These are phyloP conservation scores for Lampris incognitus DNA, from an alignment of 2,113 vertebrate species.

Conservation along the genomic window DNA sequence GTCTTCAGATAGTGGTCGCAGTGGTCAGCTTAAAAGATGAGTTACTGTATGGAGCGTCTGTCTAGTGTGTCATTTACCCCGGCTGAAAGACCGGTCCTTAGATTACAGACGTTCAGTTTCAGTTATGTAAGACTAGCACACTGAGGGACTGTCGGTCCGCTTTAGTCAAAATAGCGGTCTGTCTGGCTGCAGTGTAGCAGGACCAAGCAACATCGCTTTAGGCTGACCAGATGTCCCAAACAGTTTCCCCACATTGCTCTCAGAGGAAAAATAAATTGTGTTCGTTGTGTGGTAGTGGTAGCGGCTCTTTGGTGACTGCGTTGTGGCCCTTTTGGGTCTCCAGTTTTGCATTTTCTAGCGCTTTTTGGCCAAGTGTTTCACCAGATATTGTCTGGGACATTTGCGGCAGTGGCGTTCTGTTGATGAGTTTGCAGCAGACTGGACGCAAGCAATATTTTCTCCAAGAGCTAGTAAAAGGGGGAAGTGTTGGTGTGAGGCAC, in stretches of 20 bases:
- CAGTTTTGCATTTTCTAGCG: too few relatives aligned
- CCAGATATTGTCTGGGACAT: too few relatives aligned
- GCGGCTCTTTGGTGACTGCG: neutral
- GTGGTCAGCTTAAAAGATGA: constrained; percentile 42
- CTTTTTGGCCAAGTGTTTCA: too few relatives aligned
- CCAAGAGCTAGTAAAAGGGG: too few relatives aligned
- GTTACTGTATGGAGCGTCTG: constrained; percentile 4
- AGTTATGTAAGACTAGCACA: constrained; percentile 46
- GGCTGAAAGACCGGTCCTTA: constrained; percentile 30
- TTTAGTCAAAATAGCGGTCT: constrained; percentile 54
- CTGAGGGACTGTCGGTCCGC: constrained; percentile 20
- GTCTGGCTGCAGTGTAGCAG: constrained; percentile 28
- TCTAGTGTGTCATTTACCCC: constrained; percentile 37
- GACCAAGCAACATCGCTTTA: constrained; percentile 46
- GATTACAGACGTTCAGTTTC: constrained; percentile 26
- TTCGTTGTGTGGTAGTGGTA: too few relatives aligned
- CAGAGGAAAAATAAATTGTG: constrained; percentile 1
- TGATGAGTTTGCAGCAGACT: too few relatives aligned
- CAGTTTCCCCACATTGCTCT: constrained; percentile 45
- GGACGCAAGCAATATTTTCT: too few relatives aligned
- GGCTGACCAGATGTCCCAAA: constrained; percentile 64
- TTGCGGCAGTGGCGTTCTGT: too few relatives aligned
- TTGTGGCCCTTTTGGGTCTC: neutral
- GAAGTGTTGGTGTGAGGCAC: too few relatives aligned
- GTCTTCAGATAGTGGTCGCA: constrained; percentile 5